phyloP scores from a whole-genome alignment of 2,797 vertebrate genomes.

The Sebastes trivittatus region DNA sequence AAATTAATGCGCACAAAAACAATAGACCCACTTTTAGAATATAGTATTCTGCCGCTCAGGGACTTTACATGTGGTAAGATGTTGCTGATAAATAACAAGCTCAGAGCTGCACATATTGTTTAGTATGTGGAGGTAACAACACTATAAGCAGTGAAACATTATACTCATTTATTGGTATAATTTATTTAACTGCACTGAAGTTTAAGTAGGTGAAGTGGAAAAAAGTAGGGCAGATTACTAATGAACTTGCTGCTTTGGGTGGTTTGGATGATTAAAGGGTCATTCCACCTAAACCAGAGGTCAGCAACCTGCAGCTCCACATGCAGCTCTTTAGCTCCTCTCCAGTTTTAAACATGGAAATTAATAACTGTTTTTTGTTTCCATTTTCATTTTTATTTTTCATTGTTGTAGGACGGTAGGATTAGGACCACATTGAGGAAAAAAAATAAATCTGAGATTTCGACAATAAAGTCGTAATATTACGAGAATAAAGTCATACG shows the following conservation, averaged over 20 bases:
- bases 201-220: background rate
- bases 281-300: background rate
- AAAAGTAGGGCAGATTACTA: background rate
- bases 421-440: no score
- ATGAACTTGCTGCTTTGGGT: background rate
- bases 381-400: no score
- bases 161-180: background rate
- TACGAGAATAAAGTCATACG: no score
- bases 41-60: background rate
- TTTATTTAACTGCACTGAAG: background rate
- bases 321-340: no score
- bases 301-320: no score
- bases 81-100: no score
- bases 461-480: no score
- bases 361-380: no score
- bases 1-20: constrained; percentile 2
- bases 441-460: no score
- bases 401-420: no score
- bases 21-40: background rate
- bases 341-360: no score
- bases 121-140: background rate
- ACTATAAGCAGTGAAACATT: background rate
- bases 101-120: background rate
- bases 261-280: background rate
- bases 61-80: background rate